Percentiles rank a stretch among this genome's conserved stretches.
Evolutionary conservation across 2,797 vertebrate species (phyloP).

Genomic region (Pelodytes ibericus): DNA sequence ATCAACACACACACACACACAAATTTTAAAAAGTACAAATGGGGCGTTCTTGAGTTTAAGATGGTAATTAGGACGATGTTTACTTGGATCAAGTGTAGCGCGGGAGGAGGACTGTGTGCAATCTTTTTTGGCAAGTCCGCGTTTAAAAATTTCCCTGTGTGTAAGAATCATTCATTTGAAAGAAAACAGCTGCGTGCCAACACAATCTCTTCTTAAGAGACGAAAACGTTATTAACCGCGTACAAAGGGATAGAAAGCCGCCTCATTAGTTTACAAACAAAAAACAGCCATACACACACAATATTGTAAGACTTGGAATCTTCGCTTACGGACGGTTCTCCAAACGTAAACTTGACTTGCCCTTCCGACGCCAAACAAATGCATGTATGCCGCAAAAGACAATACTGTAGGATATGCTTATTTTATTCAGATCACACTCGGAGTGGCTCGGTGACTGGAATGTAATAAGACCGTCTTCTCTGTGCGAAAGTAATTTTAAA

Average conservation of each 20-base stretch:
- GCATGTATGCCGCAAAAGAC: constrained; percentile 61
- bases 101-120: constrained; percentile 48
- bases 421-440: constrained; percentile 80
- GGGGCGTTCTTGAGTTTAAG: constrained; percentile 66
- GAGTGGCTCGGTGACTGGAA: constrained; percentile 79
- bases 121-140: constrained; percentile 71
- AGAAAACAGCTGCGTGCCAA: constrained; percentile 69
- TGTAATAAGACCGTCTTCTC: constrained; percentile 82
- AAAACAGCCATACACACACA: constrained; percentile 66
- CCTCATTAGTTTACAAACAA: constrained; percentile 65
- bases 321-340: constrained; percentile 58
- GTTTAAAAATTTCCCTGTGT: constrained; percentile 73
- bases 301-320: constrained; percentile 66
- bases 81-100: constrained; percentile 63
- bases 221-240: constrained; percentile 69
- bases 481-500: constrained; percentile 85
- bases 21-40: constrained; percentile 62
- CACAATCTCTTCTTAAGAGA: constrained; percentile 68
- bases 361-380: constrained; percentile 60
- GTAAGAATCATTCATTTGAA: constrained; percentile 61
- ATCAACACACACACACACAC: no score
- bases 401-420: constrained; percentile 62
- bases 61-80: constrained; percentile 68
- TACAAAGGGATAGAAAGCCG: constrained; percentile 61
- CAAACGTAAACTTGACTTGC: constrained; percentile 67